Base-by-base conservation (phyloP, 2,888 invertebrate genomes). In the Cinara cedri region DNA sequence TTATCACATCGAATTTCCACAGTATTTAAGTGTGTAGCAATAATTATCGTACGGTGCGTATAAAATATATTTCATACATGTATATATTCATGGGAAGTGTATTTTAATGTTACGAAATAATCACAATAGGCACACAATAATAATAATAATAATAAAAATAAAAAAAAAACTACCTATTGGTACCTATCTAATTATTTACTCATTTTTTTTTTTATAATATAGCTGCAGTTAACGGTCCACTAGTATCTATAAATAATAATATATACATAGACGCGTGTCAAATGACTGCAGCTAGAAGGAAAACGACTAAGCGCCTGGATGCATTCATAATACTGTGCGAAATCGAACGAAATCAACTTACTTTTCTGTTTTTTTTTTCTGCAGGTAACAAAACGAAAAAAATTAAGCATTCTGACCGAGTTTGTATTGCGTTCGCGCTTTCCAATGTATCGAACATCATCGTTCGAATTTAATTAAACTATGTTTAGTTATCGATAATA, bases 201-300 rank as follows among this genome's bases (percentile, higher is more conserved):
- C 34, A 65, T 70, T 70, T 78, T 62, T 78, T n/a, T 49, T 49
- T 14, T n/a, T n/a, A n/a, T n/a, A n/a, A n/a, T 4, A 34, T 6
- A 4, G 34, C 19, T 34, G 9, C 42, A 51, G 62, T 63, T 76
- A 78, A 78, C 70, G 78, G 70, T 78, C 46, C 60, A 26, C 34
- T 76, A 26, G 55, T 68, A 78, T 42, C 3, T 34, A 34, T 34
- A 34, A 3, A 34, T 34, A 34, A n/a, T n/a, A n/a, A n/a, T n/a
- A n/a, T n/a, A n/a, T n/a, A n/a, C n/a, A n/a, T n/a, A 34, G 26
- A 70, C 78, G 70, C 78, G 70, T 78, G 78, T 78, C 70, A 57
- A 78, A 78, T 78, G 60, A 60, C 60, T 34, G 3, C 34, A 34
- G 34, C 34, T 34, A 34, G 3, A 51, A 16, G 16, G 51, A 62